A percentile compares a stretch with the other conserved stretches of the same genome.
Conservation (phyloP, 2,113 vertebrate genomes). For the Neotragus moschatus region DNA sequence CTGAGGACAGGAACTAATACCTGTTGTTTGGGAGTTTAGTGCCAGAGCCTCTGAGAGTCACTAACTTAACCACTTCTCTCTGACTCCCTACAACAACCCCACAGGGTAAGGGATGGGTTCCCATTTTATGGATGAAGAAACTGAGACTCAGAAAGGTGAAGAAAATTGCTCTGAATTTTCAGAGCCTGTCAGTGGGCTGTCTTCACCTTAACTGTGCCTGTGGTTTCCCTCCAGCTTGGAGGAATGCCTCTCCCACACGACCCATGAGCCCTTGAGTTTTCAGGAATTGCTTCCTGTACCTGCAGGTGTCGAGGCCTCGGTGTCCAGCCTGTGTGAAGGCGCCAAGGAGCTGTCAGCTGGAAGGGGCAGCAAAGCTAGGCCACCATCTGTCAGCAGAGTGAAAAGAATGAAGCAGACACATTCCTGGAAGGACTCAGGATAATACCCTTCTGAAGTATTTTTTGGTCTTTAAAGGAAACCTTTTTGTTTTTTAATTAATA, state of each 20-base stretch:
- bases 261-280: background rate
- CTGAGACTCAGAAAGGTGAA: background rate
- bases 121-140: background rate
- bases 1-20: background rate
- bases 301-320: background rate
- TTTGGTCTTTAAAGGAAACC: background rate
- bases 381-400: accelerated
- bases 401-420: background rate
- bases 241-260: background rate
- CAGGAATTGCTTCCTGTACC: background rate
- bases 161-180: background rate
- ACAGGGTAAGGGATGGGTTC: background rate
- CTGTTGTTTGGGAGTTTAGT: background rate
- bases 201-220: background rate
- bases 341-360: background rate
- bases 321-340: background rate
- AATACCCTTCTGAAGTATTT: background rate
- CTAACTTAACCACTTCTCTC: background rate
- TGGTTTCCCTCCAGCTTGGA: background rate
- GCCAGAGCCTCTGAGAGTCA: background rate
- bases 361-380: background rate
- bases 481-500: background rate
- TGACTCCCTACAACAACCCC: background rate
- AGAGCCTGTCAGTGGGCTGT: background rate
- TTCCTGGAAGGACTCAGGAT: background rate